phyloP scores from a whole-genome alignment of 2,797 vertebrate species.

The Xiphorhynchus erythropygius region DNA sequence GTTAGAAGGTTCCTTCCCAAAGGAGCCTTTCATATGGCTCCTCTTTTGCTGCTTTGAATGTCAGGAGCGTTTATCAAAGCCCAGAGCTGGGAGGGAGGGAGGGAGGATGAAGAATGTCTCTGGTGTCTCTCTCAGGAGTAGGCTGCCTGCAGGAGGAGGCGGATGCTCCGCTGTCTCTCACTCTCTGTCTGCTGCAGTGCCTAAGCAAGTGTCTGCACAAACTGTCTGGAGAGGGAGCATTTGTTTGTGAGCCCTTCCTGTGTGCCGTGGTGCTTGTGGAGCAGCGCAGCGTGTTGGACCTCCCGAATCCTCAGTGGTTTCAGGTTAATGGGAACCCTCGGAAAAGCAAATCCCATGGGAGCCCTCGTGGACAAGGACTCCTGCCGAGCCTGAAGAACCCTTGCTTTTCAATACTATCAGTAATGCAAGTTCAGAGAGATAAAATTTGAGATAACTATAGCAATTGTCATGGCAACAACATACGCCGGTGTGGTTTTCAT shows the following conservation, averaged over 20 bases:
- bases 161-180: neutral
- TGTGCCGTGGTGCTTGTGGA: neutral
- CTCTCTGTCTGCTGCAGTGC: neutral
- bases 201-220: neutral
- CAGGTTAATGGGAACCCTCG: neutral
- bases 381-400: neutral
- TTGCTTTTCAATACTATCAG: neutral
- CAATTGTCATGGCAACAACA: neutral
- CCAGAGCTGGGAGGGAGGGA: neutral
- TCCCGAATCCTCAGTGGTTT: neutral
- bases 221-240: neutral
- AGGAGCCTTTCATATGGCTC: slow-evolving; percentile 5
- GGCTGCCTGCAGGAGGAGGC: neutral
- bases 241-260: neutral
- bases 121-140: neutral
- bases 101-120: neutral
- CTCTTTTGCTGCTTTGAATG: neutral
- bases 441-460: neutral
- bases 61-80: neutral
- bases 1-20: slow-evolving; percentile 21
- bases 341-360: neutral
- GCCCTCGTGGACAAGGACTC: neutral
- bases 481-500: neutral
- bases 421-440: neutral
- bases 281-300: neutral